A percentile compares a stretch with the other conserved stretches of the same genome.
Evolutionary conservation across 2,797 vertebrate species (phyloP).

Genomic region (Xyrichtys novacula): DNA sequence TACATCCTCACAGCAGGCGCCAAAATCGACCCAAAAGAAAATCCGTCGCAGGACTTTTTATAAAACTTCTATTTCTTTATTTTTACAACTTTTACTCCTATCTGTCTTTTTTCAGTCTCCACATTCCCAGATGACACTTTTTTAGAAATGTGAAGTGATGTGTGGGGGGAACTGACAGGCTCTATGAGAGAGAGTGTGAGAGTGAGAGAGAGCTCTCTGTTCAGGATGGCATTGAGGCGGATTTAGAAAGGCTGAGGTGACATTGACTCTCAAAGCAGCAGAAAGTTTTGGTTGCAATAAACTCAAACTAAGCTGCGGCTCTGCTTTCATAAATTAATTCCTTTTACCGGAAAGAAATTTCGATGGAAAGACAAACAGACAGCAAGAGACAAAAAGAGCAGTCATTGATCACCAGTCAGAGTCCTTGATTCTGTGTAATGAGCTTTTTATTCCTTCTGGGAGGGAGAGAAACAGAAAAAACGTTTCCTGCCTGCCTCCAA

Average conservation of each 20-base stretch:
- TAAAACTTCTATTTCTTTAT: not conserved
- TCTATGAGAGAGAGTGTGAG: not conserved
- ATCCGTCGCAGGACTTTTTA: constrained; percentile 3
- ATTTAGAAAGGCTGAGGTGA: constrained; percentile 50
- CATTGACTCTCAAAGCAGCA: constrained; percentile 36
- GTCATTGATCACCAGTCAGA: constrained; percentile 69
- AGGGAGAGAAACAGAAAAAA: constrained; percentile 59
- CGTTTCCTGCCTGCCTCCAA: constrained; percentile 35
- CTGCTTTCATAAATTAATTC: constrained; percentile 15
- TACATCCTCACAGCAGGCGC: no score
- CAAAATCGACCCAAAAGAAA: not conserved
- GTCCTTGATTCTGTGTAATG: constrained; percentile 69
- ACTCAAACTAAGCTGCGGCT: not conserved
- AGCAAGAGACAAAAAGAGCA: constrained; percentile 52
- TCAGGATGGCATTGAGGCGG: constrained; percentile 24
- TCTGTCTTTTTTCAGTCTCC: constrained; percentile 19
- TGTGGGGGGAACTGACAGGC: not conserved
- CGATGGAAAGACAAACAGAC: constrained; percentile 26
- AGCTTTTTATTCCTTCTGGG: constrained; percentile 66
- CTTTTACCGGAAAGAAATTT: constrained; percentile 31
- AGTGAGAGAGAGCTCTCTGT: constrained; percentile 35
- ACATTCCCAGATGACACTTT: constrained; percentile 25
- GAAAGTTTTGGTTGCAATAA: constrained; percentile 5
- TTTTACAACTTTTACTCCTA: constrained; percentile 13
- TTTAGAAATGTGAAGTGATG: not conserved